Base-by-base conservation (phyloP, 1,140 invertebrate genomes). In the Lethocerus indicus region DNA sequence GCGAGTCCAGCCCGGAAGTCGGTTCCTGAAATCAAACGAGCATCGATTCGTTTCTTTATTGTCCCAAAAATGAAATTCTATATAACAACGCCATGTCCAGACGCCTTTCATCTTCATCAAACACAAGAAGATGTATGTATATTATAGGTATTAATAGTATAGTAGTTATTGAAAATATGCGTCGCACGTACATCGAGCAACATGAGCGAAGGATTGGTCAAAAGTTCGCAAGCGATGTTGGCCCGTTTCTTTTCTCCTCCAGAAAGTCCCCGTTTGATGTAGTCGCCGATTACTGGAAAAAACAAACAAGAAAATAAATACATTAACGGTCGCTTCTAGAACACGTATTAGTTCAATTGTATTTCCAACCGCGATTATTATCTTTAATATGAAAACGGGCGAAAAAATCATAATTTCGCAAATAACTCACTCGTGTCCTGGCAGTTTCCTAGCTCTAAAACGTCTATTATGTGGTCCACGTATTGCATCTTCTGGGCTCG, bases 211-310 rank as follows among this genome's bases (percentile, higher is more conserved):
- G 86, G 86, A 68, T 89, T 86, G 13, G 83, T 86, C 36, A 90
- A 67, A 45, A 90, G 68, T 68, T 90, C 87, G 60, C 83, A 87
- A 20, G 84, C 87, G 59, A 89, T 89, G 59, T 82, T 87, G 5
- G 83, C 82, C 58, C 86, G 64, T 60, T 89, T 90, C 71, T 85
- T 88, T 59, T 90, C 86, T 14, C 86, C 86, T 5, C 86, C 86
- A 16, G 85, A 88, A 4, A 90, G 65, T 25, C 86, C 85, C 50
- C 82, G 68, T 56, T 78, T 81, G 42, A 82, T 67, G 54, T 81
- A 76, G 62, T 87, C 83, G 9, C 86, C 85, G 56, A 89, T 84
- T 58, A 83, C 77, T 81, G 59, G 20, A 64, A 61, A 39, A 32
- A 32, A 9, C n/a, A n/a, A 32, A 32, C 29, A 32, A 32, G n/a